A percentile compares a stretch with the other conserved stretches of the same genome.
Conservation (phyloP, 2,888 invertebrate species). For the Ormyrus pomaceus region DNA sequence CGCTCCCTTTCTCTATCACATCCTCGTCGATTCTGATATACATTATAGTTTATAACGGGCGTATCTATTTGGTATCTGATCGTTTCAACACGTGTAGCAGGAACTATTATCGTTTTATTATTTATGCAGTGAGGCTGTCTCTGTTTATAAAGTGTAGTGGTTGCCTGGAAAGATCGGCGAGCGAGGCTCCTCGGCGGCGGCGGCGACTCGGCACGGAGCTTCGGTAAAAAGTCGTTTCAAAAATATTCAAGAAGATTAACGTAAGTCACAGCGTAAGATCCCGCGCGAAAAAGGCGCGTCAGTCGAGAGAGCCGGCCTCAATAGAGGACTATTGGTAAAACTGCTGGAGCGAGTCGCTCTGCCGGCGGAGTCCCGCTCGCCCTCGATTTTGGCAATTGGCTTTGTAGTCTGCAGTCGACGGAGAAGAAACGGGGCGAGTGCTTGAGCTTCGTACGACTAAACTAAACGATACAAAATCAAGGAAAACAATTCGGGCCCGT, state of each 20-base stretch:
- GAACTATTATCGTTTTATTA: slow-evolving; percentile 44
- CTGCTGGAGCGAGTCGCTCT: neutral
- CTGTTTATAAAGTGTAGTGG: neutral
- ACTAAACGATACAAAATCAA: neutral
- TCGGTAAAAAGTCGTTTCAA: slow-evolving; percentile 45
- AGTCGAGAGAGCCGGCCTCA: slow-evolving; percentile 32
- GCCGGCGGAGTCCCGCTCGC: neutral
- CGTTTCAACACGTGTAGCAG: slow-evolving; percentile 42
- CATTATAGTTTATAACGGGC: slow-evolving; percentile 18
- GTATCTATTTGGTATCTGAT: slow-evolving; percentile 50
- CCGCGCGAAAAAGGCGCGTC: slow-evolving; percentile 24
- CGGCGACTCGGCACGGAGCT: neutral
- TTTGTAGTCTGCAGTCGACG: slow-evolving; percentile 39
- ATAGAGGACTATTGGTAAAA: slow-evolving; percentile 29
- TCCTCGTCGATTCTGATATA: slow-evolving; percentile 34
- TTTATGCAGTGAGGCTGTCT: slow-evolving; percentile 25
- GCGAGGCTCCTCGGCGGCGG: slow-evolving; percentile 2
- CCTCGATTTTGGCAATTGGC: neutral
- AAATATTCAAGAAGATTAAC: slow-evolving; percentile 26
- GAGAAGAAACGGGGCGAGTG: slow-evolving; percentile 50
- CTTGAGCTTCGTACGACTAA: slow-evolving; percentile 37
- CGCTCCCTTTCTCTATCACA: slow-evolving; percentile 14
- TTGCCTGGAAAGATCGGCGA: neutral
- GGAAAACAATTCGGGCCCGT: neutral
- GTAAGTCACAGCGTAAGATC: slow-evolving; percentile 15